These are phyloP conservation scores for Pterostichus madidus DNA, from an alignment of 2,888 invertebrate genomes.

Conservation along the genomic window DNA sequence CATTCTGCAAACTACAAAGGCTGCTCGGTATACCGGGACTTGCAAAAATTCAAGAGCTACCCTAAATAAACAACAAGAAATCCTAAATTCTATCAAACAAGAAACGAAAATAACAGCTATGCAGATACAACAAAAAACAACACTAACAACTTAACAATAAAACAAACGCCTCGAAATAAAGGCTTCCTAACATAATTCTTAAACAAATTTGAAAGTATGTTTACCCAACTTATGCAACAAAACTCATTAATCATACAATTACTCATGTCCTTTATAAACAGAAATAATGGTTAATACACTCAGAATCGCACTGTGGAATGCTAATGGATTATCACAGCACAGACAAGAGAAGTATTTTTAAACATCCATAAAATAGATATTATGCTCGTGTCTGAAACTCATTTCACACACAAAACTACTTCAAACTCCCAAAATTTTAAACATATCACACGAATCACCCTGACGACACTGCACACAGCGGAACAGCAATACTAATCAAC, in stretches of 20 bases:
- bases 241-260: conserved; percentile 8
- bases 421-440: conserved; percentile 67
- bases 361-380: conserved; percentile 49
- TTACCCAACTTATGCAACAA: conserved; percentile 42
- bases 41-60: conserved; percentile 64
- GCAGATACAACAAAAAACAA: conserved; percentile 12
- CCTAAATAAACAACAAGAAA: not conserved
- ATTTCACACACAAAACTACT: conserved; percentile 65
- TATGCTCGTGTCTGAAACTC: conserved; percentile 58
- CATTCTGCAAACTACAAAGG: conserved; percentile 67
- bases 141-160: conserved; percentile 6
- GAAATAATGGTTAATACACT: conserved; percentile 26
- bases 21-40: conserved; percentile 67
- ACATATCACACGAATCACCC: conserved; percentile 68
- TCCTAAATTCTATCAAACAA: conserved; percentile 49
- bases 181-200: conserved; percentile 10
- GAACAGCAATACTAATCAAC: conserved; percentile 68
- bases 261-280: conserved; percentile 54
- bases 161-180: conserved; percentile 13
- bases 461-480: conserved; percentile 68
- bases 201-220: conserved; percentile 20
- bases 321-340: conserved; percentile 56
- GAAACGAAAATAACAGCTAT: conserved; percentile 12
- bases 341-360: conserved; percentile 60
- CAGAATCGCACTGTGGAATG: conserved; percentile 61